Percentiles rank a stretch among this genome's conserved stretches.
phyloP scores from a whole-genome alignment of 2,797 vertebrate species.

The Danio choprae region DNA sequence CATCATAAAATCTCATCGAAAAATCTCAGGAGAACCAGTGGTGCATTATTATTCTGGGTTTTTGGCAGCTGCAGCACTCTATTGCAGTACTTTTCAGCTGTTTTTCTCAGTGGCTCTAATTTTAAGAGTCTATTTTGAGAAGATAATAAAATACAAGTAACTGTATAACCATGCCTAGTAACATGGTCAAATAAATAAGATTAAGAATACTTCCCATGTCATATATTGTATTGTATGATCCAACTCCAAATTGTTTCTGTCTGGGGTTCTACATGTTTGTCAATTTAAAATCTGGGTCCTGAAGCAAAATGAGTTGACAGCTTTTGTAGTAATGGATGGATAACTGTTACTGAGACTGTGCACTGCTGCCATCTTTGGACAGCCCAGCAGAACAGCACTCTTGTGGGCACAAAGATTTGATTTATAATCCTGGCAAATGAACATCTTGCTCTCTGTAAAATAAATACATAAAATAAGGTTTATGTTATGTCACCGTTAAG shows the following conservation, averaged over 20 bases:
- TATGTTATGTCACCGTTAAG: not conserved
- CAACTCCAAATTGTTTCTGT: not conserved
- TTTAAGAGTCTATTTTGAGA: not conserved
- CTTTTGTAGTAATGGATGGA: constrained; percentile 36
- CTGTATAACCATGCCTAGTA: not conserved
- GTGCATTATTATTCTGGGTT: no score
- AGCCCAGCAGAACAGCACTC: constrained; percentile 65
- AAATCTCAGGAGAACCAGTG: no score
- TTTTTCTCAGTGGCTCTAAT: no score
- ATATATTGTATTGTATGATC: not conserved
- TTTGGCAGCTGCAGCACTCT: no score
- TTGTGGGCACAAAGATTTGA: not conserved
- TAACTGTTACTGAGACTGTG: constrained; percentile 63
- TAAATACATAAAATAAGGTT: no score
- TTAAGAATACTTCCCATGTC: not conserved
- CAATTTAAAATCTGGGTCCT: not conserved
- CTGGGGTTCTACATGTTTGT: not conserved
- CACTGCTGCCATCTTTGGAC: constrained; percentile 83
- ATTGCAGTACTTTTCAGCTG: no score
- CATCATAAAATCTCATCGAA: no score
- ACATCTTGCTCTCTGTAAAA: not conserved
- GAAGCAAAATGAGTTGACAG: not conserved
- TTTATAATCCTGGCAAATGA: not conserved
- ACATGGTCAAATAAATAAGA: not conserved
- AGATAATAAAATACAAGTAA: not conserved